Conservation (phyloP, 1,140 invertebrate species). For the Drosophila oshimai region DNA sequence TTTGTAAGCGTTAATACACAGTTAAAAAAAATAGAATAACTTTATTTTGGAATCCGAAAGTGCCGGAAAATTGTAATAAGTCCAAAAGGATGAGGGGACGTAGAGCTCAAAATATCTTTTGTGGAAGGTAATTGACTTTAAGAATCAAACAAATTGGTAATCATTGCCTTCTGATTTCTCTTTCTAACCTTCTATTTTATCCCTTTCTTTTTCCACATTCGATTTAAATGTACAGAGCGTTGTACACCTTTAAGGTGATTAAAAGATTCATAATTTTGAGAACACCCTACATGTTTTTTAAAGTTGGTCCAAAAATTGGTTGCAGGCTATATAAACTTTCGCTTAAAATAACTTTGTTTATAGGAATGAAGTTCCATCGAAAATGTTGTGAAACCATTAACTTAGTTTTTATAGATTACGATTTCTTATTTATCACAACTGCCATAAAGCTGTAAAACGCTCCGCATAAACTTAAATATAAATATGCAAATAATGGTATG, state of each 20-base stretch:
- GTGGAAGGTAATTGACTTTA: conserved; percentile 19
- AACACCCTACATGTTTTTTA: background rate
- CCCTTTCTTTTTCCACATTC: background rate
- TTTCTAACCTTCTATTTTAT: background rate
- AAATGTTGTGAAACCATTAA: too few relatives aligned
- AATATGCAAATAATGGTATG: conserved; percentile 28
- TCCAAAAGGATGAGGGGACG: background rate
- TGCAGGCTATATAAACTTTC: background rate
- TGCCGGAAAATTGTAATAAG: background rate
- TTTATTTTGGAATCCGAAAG: conserved; percentile 9
- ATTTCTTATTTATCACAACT: background rate
- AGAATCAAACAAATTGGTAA: background rate
- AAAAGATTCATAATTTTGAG: background rate
- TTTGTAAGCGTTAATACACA: conserved; percentile 54
- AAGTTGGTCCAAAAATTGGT: background rate
- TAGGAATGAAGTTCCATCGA: too few relatives aligned
- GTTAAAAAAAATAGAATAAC: conserved; percentile 36
- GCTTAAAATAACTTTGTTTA: background rate
- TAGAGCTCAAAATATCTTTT: background rate
- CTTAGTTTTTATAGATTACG: background rate
- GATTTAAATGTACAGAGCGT: background rate
- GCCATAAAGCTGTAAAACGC: conserved; percentile 10
- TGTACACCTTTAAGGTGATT: conserved; percentile 6
- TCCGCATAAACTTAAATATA: background rate
- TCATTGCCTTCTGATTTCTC: background rate